Evolutionary conservation across 1,140 invertebrate species (phyloP).

Genomic region (Drosophila aff.): DNA sequence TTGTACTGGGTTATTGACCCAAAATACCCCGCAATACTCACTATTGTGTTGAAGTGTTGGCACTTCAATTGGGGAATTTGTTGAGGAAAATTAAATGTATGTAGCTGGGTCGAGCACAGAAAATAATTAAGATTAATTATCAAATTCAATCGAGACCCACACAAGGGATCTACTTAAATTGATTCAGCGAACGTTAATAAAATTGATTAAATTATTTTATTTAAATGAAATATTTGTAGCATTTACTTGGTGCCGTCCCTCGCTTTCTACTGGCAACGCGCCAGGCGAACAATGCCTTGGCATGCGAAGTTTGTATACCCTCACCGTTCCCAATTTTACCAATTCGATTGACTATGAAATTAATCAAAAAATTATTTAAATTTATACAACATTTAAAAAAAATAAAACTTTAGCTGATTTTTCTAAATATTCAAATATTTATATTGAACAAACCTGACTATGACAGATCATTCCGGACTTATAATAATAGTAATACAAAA

Average conservation of each 20-base stretch:
- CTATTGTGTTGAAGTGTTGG: background rate
- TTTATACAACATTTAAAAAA: background rate
- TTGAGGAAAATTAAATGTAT: background rate
- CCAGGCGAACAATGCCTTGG: constrained; percentile 18
- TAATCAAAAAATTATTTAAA: no score
- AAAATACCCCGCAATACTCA: background rate
- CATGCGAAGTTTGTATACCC: constrained; percentile 5
- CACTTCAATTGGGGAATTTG: background rate
- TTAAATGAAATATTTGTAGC: background rate
- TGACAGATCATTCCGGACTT: no score
- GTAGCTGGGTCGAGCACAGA: background rate
- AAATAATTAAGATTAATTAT: background rate
- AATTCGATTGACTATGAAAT: background rate
- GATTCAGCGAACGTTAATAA: background rate
- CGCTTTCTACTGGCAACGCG: background rate
- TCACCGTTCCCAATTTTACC: background rate
- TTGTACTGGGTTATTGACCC: background rate
- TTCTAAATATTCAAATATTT: background rate
- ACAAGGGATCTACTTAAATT: background rate
- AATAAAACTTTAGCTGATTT: background rate
- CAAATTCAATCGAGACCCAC: background rate
- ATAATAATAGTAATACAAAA: no score
- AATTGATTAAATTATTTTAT: background rate
- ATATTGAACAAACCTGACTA: no score
- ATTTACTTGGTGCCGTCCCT: background rate